Evolutionary conservation across 2,113 vertebrate species (phyloP), one percentile per base, ranked within the genome.

Genomic region (Salvelinus namaycush): DNA sequence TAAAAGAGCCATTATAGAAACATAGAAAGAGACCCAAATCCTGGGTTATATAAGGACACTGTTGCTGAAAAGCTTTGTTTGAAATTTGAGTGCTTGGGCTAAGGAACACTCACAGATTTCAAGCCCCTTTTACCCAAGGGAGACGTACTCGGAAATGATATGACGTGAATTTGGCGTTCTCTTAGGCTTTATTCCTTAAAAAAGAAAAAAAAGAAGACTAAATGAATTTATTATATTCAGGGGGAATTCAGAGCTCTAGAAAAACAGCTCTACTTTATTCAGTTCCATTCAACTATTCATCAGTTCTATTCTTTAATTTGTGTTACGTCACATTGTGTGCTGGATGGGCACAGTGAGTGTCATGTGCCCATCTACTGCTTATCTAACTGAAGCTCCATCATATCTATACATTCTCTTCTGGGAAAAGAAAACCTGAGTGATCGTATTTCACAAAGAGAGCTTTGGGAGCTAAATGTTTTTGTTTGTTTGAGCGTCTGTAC

Each of bases 1-100:
- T 8, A 75, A 72, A 74, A 18, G 66, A 83, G 76, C 34, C 67
- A 68, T 65, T 71, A 77, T 78, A 77, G 76, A 68, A 75, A 31
- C 51, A 20, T 1, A 68, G 49, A 20, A n/a, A 72, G 68, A 70
- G 27, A 54, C 54, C n/a, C 18, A 20, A 79, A 77, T 68, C 27
- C 22, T 39, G 49, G 79, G 79, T 83, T 70, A 74, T 60, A 51
- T 48, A 74, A 83, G 80, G 81, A 81, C 81, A 75, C 18, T 14
- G 4, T 34, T 31, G 77, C 76, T 69, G 68, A 62, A 57, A 64
- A 71, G 68, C 44, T 22, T 77, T 48, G 49, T 49, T 68, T 49
- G 49, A 78, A 72, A 79, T 70, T 44, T 59, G 57, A 48, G n/a
- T 22, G 11, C 20, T 24, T 13, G 11, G 9, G 31, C 60, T 48